Percentiles rank a stretch among this genome's conserved stretches.
Conservation (phyloP, 2,888 invertebrate species). For the Palloptera scutellata region DNA sequence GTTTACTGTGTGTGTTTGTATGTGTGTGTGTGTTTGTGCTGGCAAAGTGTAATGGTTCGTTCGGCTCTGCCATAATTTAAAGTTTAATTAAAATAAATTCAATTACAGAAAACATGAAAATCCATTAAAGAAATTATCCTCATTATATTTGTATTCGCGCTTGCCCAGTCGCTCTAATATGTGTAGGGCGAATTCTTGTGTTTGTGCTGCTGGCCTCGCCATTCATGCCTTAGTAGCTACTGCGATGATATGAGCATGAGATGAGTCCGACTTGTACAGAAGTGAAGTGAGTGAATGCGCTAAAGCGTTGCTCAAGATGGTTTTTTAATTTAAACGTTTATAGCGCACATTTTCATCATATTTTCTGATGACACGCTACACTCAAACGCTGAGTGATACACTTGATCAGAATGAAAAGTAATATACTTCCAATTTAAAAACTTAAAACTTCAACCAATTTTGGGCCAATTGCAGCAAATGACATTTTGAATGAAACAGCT, state of each 20-base stretch:
- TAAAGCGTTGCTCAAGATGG: constrained; percentile 3
- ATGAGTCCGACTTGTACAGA: neutral
- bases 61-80: constrained; percentile 27
- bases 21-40: neutral
- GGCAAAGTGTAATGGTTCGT: neutral
- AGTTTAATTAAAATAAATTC: constrained; percentile 65
- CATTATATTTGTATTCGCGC: constrained; percentile 52
- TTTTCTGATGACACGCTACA: too few species aligned
- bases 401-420: too few species aligned
- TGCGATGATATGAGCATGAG: too few species aligned
- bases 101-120: constrained; percentile 65
- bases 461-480: too few species aligned
- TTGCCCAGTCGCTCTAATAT: neutral
- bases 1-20: constrained; percentile 6
- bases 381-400: too few species aligned
- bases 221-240: too few species aligned
- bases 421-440: too few species aligned
- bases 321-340: constrained; percentile 34
- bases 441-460: too few species aligned
- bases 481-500: too few species aligned
- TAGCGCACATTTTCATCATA: constrained; percentile 20
- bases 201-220: too few species aligned
- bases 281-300: neutral
- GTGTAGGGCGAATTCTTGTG: too few species aligned
- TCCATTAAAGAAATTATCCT: constrained; percentile 62